Conservation (phyloP, 30 jellyfish, hydroid and myxozoan genomes). For the Pelagia noctiluca region DNA sequence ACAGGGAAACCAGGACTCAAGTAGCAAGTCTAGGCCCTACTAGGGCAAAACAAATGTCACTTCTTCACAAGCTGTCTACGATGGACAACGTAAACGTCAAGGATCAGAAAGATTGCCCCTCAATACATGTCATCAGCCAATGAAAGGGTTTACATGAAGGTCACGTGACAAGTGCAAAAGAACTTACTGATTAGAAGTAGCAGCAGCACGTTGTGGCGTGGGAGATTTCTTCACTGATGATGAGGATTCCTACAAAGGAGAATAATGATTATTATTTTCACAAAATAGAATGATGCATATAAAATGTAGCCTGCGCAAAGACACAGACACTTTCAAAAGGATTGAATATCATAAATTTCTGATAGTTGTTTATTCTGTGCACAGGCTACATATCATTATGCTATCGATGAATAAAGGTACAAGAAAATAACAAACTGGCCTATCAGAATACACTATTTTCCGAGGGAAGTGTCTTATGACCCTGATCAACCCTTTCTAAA, state of each 20-base stretch:
- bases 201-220: slow-evolving; percentile 16
- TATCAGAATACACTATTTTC: no score
- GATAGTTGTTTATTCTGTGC: no score
- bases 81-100: no score
- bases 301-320: not conserved
- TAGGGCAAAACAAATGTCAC: no score
- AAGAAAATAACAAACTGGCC: not conserved
- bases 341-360: no score
- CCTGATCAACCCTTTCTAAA: no score
- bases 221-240: slow-evolving; percentile 1
- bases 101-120: not conserved
- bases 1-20: not conserved
- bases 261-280: not conserved
- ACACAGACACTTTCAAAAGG: no score
- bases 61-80: no score
- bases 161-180: not conserved
- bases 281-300: not conserved
- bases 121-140: not conserved
- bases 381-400: no score
- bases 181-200: not conserved
- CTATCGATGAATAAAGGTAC: not conserved
- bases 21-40: not conserved
- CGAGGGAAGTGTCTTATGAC: no score
- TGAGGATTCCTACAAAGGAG: not conserved
- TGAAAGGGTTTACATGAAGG: not conserved